Percentiles rank a stretch among this genome's conserved stretches.
Conservation (phyloP, 1,140 invertebrate species). For the Anastrepha obliqua region DNA sequence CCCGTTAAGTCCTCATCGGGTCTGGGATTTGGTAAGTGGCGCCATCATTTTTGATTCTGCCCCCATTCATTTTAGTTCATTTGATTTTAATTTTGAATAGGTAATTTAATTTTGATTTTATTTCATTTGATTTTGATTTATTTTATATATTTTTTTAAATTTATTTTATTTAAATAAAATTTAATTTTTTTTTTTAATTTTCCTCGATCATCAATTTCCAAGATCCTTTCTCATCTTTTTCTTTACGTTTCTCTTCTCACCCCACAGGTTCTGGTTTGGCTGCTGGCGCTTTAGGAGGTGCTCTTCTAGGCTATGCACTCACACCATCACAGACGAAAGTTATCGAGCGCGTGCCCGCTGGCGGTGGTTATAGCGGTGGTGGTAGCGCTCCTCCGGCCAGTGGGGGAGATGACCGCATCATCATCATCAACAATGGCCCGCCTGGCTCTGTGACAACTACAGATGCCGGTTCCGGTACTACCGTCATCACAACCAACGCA, state of each 20-base stretch:
- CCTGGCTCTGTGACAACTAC: conserved; percentile 70
- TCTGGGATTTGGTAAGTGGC: conserved; percentile 65
- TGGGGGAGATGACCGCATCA: conserved; percentile 65
- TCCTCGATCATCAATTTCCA: too few species aligned
- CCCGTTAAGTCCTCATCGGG: conserved; percentile 66
- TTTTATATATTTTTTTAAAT: neutral
- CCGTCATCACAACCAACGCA: conserved; percentile 66
- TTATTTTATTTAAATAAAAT: neutral
- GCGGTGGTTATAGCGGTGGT: conserved; percentile 58
- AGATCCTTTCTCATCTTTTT: too few species aligned
- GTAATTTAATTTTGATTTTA: neutral
- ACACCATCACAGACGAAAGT: conserved; percentile 68
- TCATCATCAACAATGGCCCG: conserved; percentile 72
- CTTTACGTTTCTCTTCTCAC: neutral
- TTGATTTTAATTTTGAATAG: neutral
- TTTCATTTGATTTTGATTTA: neutral
- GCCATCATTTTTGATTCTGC: neutral
- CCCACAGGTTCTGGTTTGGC: conserved; percentile 66
- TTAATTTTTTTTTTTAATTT: conserved; percentile 11
- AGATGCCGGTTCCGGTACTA: conserved; percentile 64
- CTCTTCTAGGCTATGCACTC: conserved; percentile 67
- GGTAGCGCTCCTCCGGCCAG: neutral
- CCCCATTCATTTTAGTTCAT: neutral
- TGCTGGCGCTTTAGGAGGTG: conserved; percentile 69
- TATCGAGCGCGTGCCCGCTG: conserved; percentile 61